These are phyloP conservation scores for Liasis olivaceus DNA, from an alignment of 2,797 vertebrate genomes.

Conservation along the genomic window DNA sequence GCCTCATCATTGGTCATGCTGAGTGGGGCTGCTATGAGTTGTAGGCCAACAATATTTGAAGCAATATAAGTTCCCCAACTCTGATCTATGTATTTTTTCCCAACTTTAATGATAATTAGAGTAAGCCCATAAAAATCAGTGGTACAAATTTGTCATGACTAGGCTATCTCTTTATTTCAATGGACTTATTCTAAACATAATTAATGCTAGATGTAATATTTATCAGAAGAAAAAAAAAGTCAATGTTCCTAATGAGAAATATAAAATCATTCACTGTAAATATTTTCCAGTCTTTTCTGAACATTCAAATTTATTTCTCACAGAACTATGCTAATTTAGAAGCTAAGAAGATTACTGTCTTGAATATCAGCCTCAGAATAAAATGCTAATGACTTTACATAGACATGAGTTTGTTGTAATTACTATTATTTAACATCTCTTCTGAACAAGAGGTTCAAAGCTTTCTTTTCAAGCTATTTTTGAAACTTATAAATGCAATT, in stretches of 20 bases:
- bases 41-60: neutral
- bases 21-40: neutral
- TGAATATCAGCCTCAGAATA: conserved; percentile 42
- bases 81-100: neutral
- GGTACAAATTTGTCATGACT: neutral
- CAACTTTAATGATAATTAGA: neutral
- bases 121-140: neutral
- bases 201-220: neutral
- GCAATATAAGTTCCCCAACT: neutral
- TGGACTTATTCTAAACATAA: neutral
- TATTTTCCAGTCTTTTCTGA: neutral
- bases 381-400: conserved; percentile 6
- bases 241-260: neutral
- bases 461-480: neutral
- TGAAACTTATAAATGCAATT: neutral
- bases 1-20: neutral
- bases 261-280: neutral
- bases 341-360: conserved; percentile 26
- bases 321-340: conserved; percentile 57
- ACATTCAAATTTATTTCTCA: neutral
- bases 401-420: conserved; percentile 25
- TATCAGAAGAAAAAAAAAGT: neutral
- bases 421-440: conserved; percentile 32
- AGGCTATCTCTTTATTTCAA: neutral
- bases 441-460: conserved; percentile 6